Evolutionary conservation across 2,113 vertebrate species (phyloP), one percentile per base, ranked within the genome.

Genomic region (Gulo gulo): DNA sequence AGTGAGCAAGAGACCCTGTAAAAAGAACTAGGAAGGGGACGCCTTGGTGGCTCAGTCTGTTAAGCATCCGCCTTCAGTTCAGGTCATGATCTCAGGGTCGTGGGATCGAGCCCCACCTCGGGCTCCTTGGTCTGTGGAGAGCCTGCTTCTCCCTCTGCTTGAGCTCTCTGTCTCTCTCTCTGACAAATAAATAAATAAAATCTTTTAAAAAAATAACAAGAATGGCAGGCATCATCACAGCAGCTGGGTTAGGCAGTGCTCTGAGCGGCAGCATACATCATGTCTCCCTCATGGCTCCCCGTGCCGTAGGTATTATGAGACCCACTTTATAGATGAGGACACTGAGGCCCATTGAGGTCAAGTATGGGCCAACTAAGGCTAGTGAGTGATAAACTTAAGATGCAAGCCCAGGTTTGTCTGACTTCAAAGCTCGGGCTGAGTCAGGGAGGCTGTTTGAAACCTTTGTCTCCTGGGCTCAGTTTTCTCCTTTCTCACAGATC

Each of bases 211-310:
- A 14, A 31, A 65, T 4, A 91, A 79, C 63, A 36, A 31, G 34
- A 89, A 94, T 23, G 91, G 73, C 65, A 63, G 61, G 81, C 73
- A 9, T 39, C 36, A 13, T 18, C 61, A 73, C 21, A 78, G 84
- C 80, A 81, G 78, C 42, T 1, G 23, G 3, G n/a, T 34, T 91
- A 34, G 84, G 36, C 79, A 13, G 36, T 7, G 34, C 79, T 55
- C 65, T 31, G 1, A 61, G 6, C 47, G 34, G 4, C 14, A 24
- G 55, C 13, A 24, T 0, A 0, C 4, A n/a, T 16, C 39, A 0
- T 67, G 9, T 78, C 36, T 36, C 23, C 73, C 7, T 20, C 63
- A 3, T 4, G 23, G 57, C 65, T 39, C 36, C 12, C 12, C 3
- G 1, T 1, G 67, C 63, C 7, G 15, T 20, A 4, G 24, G 14